Evolutionary conservation across 2,113 vertebrate species (phyloP).

Genomic region (Myrmophylax atrothorax): DNA sequence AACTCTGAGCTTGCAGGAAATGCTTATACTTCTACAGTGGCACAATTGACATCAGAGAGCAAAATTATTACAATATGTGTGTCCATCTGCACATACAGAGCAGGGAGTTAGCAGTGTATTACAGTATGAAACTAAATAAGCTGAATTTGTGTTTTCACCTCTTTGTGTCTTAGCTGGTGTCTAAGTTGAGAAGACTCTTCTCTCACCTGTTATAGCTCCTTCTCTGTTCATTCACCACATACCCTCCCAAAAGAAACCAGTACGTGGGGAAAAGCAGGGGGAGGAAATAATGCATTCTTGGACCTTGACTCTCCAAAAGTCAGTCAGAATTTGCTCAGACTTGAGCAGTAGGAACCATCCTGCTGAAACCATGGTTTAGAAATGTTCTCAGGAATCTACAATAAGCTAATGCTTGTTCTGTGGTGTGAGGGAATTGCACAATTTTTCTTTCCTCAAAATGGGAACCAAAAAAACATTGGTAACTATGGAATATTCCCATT

Average conservation of each 20-base stretch:
- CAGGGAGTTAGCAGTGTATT: not conserved
- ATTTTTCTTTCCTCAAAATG: not conserved
- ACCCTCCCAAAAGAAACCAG: not conserved
- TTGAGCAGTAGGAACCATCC: not conserved
- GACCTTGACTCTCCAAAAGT: not conserved
- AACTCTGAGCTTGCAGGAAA: not conserved
- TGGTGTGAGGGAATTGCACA: not conserved
- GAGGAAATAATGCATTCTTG: not conserved
- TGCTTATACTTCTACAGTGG: not conserved
- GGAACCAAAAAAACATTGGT: not conserved
- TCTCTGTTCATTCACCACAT: not conserved
- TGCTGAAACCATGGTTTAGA: not conserved
- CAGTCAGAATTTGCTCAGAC: not conserved
- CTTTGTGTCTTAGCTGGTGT: not conserved
- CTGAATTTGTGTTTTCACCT: not conserved
- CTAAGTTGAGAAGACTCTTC: not conserved
- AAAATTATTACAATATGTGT: not conserved
- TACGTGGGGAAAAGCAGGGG: not conserved
- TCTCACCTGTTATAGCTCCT: not conserved
- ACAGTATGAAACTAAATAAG: not conserved
- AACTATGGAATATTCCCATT: not conserved
- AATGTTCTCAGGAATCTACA: not conserved
- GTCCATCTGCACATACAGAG: not conserved
- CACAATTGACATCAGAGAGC: not conserved
- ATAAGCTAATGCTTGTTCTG: not conserved